Percentiles rank a stretch among this genome's conserved stretches.
These are phyloP conservation scores for Dolichomitus sp. DNA, from an alignment of 2,888 invertebrate species.

Conservation along the genomic window DNA sequence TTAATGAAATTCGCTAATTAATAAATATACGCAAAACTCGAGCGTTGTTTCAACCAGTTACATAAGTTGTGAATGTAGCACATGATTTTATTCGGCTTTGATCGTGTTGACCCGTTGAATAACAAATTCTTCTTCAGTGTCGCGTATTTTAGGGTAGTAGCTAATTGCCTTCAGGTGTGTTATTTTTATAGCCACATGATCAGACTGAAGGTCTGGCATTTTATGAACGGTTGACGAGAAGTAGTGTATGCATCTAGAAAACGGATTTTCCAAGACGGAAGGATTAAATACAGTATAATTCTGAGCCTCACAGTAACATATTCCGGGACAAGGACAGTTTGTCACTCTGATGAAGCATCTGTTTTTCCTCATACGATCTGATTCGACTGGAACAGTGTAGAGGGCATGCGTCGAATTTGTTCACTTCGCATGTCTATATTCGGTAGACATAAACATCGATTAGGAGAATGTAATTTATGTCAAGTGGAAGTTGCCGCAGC, in stretches of 20 bases:
- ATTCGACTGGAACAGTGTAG: not conserved
- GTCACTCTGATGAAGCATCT: slow-evolving; percentile 20
- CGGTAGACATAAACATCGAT: not conserved
- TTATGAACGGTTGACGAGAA: not conserved
- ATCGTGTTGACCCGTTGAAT: too few relatives aligned
- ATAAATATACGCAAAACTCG: too few relatives aligned
- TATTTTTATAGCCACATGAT: too few relatives aligned
- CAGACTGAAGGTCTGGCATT: not conserved
- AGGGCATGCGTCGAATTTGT: slow-evolving; percentile 17
- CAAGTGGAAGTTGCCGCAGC: not conserved
- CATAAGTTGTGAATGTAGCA: too few relatives aligned
- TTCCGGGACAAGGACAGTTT: slow-evolving; percentile 8
- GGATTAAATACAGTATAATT: slow-evolving; percentile 25
- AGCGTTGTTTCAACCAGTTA: too few relatives aligned
- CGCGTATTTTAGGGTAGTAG: too few relatives aligned
- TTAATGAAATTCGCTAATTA: too few relatives aligned
- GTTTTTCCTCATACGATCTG: not conserved
- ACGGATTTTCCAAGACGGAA: not conserved
- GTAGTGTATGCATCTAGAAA: slow-evolving; percentile 6
- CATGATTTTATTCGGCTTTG: too few relatives aligned
- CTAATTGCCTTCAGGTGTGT: too few relatives aligned
- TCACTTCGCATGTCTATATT: not conserved
- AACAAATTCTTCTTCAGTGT: too few relatives aligned
- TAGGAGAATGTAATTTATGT: not conserved
- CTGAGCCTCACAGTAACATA: slow-evolving; percentile 20